Percentiles rank a stretch among this genome's conserved stretches.
Evolutionary conservation across 30 jellyfish, hydroid and myxozoan genomes (phyloP).

Genomic region (Cassiopea andromeda): DNA sequence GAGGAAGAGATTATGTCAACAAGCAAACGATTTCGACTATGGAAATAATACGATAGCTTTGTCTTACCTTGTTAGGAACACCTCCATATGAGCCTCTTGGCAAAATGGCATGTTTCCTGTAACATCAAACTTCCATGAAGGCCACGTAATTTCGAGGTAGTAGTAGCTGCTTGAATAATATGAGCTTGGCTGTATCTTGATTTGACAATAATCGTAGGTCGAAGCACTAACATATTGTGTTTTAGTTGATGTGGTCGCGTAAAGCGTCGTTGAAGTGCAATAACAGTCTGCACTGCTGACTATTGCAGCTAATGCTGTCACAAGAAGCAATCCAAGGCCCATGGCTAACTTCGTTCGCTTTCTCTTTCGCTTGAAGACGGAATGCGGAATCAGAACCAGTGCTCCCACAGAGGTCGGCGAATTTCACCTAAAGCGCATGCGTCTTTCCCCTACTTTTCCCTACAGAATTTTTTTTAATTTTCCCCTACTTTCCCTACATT

Average conservation of each 20-base stretch:
- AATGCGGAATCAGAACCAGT: no score
- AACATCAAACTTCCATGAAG: not conserved
- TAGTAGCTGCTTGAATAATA: not conserved
- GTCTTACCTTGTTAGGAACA: not conserved
- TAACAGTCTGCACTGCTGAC: not conserved
- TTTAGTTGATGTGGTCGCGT: not conserved
- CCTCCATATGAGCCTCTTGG: not conserved
- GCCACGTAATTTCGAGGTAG: not conserved
- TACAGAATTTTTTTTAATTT: no score
- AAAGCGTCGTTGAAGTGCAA: not conserved
- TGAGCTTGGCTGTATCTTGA: not conserved
- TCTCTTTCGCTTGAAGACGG: no score
- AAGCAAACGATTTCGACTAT: no score
- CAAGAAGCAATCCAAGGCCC: no score
- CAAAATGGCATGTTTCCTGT: not conserved
- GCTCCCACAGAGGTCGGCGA: no score
- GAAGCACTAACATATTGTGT: not conserved
- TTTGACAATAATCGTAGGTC: not conserved
- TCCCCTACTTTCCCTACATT: no score
- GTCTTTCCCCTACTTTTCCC: no score
- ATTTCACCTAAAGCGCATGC: no score
- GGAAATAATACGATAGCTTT: no score
- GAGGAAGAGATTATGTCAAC: no score
- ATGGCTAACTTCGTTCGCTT: no score
- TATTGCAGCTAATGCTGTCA: not conserved